Evolutionary conservation across 1,140 invertebrate genomes (phyloP).

Genomic region (Drosophila grimshawi): DNA sequence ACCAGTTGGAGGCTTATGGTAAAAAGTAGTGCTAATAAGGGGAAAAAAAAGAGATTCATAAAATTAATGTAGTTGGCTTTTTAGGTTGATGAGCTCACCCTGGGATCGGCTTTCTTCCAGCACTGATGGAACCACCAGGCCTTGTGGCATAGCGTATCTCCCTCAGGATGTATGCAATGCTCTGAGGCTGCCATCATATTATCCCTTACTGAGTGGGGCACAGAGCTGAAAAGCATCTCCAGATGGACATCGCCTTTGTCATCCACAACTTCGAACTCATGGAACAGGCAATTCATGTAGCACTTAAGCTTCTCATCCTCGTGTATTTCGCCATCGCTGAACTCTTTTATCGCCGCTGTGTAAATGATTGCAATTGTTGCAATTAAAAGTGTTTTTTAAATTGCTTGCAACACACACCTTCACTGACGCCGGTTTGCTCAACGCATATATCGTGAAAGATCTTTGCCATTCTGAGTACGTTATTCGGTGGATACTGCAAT

Average conservation of each 20-base stretch:
- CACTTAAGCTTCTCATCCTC: constrained; percentile 78
- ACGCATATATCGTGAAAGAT: constrained; percentile 77
- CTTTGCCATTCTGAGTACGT: constrained; percentile 78
- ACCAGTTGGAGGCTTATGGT: constrained; percentile 46
- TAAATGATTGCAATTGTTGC: constrained; percentile 15
- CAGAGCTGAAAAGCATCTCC: constrained; percentile 64
- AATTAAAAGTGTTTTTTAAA: constrained; percentile 1
- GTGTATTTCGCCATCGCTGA: constrained; percentile 79
- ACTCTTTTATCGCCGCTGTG: constrained; percentile 76
- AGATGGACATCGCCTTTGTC: constrained; percentile 79
- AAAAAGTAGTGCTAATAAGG: constrained; percentile 66
- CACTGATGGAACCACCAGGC: constrained; percentile 84
- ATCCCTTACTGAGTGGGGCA: constrained; percentile 65
- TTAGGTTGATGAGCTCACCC: constrained; percentile 23
- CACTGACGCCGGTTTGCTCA: constrained; percentile 77
- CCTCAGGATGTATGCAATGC: constrained; percentile 69
- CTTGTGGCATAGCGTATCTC: constrained; percentile 79
- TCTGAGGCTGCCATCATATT: constrained; percentile 71
- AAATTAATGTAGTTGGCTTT: neutral
- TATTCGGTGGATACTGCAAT: constrained; percentile 81
- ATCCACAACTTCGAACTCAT: constrained; percentile 76
- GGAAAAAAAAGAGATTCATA: neutral
- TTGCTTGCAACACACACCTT: constrained; percentile 58
- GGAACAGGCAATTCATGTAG: constrained; percentile 83
- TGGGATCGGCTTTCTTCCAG: constrained; percentile 84